Base-by-base conservation (phyloP, 2,797 vertebrate genomes). In the Emys orbicularis region DNA sequence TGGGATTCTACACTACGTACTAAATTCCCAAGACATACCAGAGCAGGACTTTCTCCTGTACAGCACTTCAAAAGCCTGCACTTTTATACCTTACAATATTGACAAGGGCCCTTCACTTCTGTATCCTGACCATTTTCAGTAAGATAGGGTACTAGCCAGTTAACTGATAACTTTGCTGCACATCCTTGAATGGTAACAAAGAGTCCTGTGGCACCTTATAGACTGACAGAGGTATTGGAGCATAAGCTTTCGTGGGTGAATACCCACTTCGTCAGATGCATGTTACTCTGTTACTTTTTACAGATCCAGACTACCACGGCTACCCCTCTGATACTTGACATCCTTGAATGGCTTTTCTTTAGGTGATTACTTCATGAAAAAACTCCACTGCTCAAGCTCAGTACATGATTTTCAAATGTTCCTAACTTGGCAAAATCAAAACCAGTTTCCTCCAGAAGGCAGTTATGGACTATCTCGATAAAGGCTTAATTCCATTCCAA, bases 101-200 rank as follows among this genome's bases (percentile, higher is more conserved):
- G 23, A 23, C 19, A n/a, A n/a, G 16, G 79, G 29, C 18, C 31
- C 23, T 25, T 53, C 49, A 54, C 34, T 41, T n/a, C 29, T 13
- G 16, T 54, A 27, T 52, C 79, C 31, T 12, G 29, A 12, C 25
- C 4, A 41, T 47, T 77, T 77, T 47, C 25, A 47, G 44, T 13
- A 77, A 27, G 16, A 6, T 53, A 31, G 8, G 1, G 44, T 54
- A 82, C 80, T 82, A 52, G 34, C 81, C 18, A 44, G 4, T 50
- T 49, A 4, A 1, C 5, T 12, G 2, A 7, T 12, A 44, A 5
- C 5, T 79, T 1, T 83, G 19, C 9, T 79, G 27, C 15, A 29
- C 44, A 31, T 18, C 41, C 13, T 49, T 47, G 74, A 13, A 44
- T 15, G 54, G 13, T 44, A 44, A 44, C 44, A 8, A 44, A 44